Evolutionary conservation across 2,888 invertebrate species (phyloP), one percentile per base, ranked within the genome.

Genomic region (Eudemis profundana): DNA sequence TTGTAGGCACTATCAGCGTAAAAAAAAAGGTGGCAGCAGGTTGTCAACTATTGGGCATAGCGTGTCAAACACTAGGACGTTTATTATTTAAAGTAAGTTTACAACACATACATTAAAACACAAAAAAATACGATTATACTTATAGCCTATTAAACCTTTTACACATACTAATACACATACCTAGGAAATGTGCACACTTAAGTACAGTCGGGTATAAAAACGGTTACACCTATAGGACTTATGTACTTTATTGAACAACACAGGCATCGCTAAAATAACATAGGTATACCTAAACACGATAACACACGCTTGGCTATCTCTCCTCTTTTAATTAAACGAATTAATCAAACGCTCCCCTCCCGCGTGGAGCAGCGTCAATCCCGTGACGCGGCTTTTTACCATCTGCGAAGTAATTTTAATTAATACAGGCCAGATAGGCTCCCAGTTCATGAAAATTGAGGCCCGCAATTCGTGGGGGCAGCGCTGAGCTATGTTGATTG

Each of bases 311-410:
- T 27, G 40, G 23, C 56, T 29, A 21, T 36, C 36, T 70, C 70
- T 71, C 71, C 68, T 69, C 72, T 77, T 77, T 79, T 79, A 81
- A 81, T 81, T 78, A 79, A 79, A 78, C 75, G 73, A 77, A 81
- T 81, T 81, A 79, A 81, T 79, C 80, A 79, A 75, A 17, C 57
- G 12, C 56, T 57, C 59, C 44, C 61, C 65, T 64, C 23, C 53
- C 61, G 62, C 60, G 15, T 29, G 49, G 46, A 56, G 44, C 60
- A 51, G 50, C 67, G 70, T 72, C 69, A 75, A 74, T 77, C 73
- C 71, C 71, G 71, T 74, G 73, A 75, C 73, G 70, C 65, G 61
- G 72, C 74, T 70, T 70, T 75, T 75, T 71, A 70, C 68, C 59
- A 68, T 57, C 69, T 69, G 67, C 70, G 60, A 66, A 60, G 67